Evolutionary conservation across 2,797 vertebrate genomes (phyloP).

Genomic region (Enteromius anoplus): DNA sequence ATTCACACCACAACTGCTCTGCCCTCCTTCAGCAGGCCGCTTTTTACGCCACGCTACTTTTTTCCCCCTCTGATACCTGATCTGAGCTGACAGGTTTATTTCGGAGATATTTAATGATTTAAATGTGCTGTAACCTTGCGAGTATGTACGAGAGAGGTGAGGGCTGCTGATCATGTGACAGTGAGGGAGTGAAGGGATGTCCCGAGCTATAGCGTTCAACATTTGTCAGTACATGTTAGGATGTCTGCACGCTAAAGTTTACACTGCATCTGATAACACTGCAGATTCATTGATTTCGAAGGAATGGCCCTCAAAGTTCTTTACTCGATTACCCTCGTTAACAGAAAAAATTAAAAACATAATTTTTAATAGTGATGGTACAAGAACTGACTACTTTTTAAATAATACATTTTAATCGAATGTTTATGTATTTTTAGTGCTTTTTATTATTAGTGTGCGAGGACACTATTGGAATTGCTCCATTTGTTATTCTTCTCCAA

Average conservation of each 20-base stretch:
- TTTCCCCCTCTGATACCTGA: conserved; percentile 33
- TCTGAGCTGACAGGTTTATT: conserved; percentile 44
- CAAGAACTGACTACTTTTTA: not conserved
- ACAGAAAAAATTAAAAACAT: not conserved
- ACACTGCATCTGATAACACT: not conserved
- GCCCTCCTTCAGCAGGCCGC: not conserved
- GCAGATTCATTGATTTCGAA: not conserved
- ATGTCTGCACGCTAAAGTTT: not conserved
- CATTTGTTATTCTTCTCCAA: not conserved
- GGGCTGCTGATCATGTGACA: conserved; percentile 1
- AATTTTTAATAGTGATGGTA: not conserved
- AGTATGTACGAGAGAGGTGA: conserved; percentile 16
- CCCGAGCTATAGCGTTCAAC: not conserved
- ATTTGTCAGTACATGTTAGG: conserved; percentile 6
- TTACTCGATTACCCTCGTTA: not conserved
- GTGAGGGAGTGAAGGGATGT: not conserved
- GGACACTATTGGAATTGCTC: not conserved
- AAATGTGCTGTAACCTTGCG: conserved; percentile 17
- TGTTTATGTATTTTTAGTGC: not conserved
- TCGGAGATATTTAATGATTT: conserved; percentile 35
- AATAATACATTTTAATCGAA: not conserved
- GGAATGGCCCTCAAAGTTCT: not conserved
- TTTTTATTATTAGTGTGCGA: not conserved
- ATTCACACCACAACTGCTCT: conserved; percentile 56
- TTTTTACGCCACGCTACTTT: conserved; percentile 16